phyloP scores from a whole-genome alignment of 2,113 vertebrate genomes.

The Rhinopomastus cyanomelas region DNA sequence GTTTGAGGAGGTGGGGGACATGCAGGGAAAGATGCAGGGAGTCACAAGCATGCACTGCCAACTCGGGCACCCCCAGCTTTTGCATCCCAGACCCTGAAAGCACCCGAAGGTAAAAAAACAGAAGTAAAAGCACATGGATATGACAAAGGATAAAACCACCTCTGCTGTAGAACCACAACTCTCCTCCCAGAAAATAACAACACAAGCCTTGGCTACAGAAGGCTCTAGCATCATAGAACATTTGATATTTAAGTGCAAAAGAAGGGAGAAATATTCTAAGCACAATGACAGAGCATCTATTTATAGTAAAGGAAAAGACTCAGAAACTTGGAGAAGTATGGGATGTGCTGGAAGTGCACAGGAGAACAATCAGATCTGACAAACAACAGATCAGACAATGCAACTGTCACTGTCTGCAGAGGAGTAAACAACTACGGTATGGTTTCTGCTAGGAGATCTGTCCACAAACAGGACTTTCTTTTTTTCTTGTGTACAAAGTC shows the following conservation, averaged over 20 bases:
- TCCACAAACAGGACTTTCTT: slow-evolving; percentile 3
- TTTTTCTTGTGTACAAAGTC: neutral
- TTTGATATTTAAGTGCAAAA: neutral
- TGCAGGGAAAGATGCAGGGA: neutral
- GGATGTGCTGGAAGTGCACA: neutral
- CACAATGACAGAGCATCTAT: neutral
- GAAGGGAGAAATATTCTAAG: neutral
- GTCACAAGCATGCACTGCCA: neutral
- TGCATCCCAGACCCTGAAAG: neutral
- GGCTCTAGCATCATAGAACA: neutral
- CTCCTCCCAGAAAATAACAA: neutral
- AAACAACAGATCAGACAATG: neutral
- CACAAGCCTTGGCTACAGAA: neutral
- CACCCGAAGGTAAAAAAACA: too few relatives aligned
- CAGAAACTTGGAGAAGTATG: neutral
- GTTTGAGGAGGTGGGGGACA: neutral
- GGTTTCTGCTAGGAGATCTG: neutral
- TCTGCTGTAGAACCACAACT: neutral
- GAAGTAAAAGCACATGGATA: too few relatives aligned
- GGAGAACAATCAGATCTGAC: neutral
- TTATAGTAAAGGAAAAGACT: neutral
- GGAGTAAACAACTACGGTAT: neutral
- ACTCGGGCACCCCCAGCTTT: neutral
- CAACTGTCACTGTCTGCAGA: neutral
- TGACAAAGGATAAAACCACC: neutral